Conservation (phyloP, 30 jellyfish, hydroid and myxozoan species). For the Nemopilema nomurai region DNA sequence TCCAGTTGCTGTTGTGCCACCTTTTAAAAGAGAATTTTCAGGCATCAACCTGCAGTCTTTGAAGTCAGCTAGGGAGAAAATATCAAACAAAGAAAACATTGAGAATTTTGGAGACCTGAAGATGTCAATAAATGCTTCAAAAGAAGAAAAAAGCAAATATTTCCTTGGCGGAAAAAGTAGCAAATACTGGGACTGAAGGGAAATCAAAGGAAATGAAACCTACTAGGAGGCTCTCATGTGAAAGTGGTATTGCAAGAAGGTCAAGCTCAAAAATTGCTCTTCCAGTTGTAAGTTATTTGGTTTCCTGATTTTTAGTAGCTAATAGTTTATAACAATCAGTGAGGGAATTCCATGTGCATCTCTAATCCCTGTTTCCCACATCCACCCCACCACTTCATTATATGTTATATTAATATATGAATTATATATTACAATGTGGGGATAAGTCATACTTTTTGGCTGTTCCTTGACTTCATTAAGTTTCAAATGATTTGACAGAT, state of each 20-base stretch:
- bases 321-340: too few species aligned
- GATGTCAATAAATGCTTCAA: neutral
- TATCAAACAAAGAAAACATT: constrained; percentile 16
- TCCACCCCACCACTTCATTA: too few species aligned
- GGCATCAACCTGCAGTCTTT: constrained; percentile 20
- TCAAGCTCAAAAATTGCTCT: constrained; percentile 7
- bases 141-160: neutral
- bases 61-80: constrained; percentile 13
- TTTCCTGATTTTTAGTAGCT: neutral
- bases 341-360: too few species aligned
- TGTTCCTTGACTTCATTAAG: too few species aligned
- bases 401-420: too few species aligned
- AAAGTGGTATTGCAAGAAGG: constrained; percentile 1
- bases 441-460: too few species aligned
- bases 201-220: neutral
- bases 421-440: too few species aligned
- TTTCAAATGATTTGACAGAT: too few species aligned
- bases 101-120: neutral
- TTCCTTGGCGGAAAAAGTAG: neutral
- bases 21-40: constrained; percentile 47
- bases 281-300: constrained; percentile 9
- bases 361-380: too few species aligned
- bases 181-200: neutral
- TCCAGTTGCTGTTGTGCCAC: constrained; percentile 93
- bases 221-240: neutral